Evolutionary conservation across 2,888 invertebrate species (phyloP).

Genomic region (Tineola bisselliella): DNA sequence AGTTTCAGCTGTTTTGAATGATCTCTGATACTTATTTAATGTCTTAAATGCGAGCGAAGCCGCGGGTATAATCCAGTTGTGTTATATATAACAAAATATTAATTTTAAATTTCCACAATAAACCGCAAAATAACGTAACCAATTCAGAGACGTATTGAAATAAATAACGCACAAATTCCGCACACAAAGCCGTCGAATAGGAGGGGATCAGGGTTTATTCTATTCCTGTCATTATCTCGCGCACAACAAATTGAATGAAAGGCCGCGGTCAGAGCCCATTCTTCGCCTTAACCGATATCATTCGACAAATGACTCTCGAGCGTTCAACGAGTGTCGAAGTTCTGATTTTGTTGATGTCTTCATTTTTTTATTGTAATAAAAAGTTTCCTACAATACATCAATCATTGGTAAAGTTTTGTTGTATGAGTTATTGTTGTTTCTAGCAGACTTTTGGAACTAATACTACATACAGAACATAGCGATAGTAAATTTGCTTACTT

Average conservation of each 20-base stretch:
- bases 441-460: background rate
- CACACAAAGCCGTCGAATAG: conserved; percentile 1
- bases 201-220: conserved; percentile 3
- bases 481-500: no score
- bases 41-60: no score
- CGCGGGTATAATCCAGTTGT: no score
- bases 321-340: conserved; percentile 1
- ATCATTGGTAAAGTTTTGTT: background rate
- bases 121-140: no score
- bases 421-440: background rate
- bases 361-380: background rate
- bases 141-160: background rate
- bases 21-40: no score
- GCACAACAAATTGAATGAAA: conserved; percentile 26
- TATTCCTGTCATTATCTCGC: conserved; percentile 21
- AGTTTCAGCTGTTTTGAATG: no score
- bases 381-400: background rate
- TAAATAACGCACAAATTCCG: background rate
- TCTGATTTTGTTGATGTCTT: conserved; percentile 6
- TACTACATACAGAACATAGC: no score
- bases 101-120: no score
- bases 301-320: conserved; percentile 8
- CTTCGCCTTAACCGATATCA: conserved; percentile 1
- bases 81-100: no score
- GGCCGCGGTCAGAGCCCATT: background rate